Evolutionary conservation across 2,888 invertebrate species (phyloP).

Genomic region (Ganaspis brasiliensis): DNA sequence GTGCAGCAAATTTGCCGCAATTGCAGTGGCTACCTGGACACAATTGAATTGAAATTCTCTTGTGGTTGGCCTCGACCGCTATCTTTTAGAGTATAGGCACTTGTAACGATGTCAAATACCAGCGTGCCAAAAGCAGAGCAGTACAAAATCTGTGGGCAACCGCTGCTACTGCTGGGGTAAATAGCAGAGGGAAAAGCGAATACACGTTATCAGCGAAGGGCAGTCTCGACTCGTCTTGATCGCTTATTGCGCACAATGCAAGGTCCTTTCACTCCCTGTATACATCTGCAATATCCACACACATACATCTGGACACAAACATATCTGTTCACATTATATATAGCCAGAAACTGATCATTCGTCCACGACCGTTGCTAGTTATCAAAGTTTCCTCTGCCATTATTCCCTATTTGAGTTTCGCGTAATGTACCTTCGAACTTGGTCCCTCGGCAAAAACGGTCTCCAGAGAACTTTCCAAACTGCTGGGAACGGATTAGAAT

Average conservation of each 20-base stretch:
- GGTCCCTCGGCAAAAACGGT: constrained; percentile 58
- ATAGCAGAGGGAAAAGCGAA: constrained; percentile 61
- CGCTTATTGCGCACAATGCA: constrained; percentile 59
- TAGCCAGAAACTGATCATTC: constrained; percentile 41
- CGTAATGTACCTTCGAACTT: constrained; percentile 57
- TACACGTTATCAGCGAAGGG: constrained; percentile 65
- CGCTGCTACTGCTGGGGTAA: constrained; percentile 51
- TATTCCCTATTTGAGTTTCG: constrained; percentile 64
- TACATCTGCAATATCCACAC: not conserved
- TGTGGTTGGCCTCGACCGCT: constrained; percentile 47
- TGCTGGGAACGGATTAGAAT: constrained; percentile 49
- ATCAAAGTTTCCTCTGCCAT: constrained; percentile 64
- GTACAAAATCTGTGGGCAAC: constrained; percentile 59
- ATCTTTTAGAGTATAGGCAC: constrained; percentile 45
- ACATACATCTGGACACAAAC: not conserved
- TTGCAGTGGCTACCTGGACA: constrained; percentile 20
- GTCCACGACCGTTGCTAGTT: constrained; percentile 60
- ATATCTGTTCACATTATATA: constrained; percentile 38
- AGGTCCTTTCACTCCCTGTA: constrained; percentile 49
- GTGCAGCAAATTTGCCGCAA: constrained; percentile 1
- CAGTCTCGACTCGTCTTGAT: constrained; percentile 62
- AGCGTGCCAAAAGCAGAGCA: constrained; percentile 58
- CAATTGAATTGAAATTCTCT: constrained; percentile 48
- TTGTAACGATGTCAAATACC: constrained; percentile 59
- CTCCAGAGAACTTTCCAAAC: constrained; percentile 50